Base-by-base conservation (phyloP, 1,140 invertebrate genomes). In the Panagrolaimus sp. region DNA sequence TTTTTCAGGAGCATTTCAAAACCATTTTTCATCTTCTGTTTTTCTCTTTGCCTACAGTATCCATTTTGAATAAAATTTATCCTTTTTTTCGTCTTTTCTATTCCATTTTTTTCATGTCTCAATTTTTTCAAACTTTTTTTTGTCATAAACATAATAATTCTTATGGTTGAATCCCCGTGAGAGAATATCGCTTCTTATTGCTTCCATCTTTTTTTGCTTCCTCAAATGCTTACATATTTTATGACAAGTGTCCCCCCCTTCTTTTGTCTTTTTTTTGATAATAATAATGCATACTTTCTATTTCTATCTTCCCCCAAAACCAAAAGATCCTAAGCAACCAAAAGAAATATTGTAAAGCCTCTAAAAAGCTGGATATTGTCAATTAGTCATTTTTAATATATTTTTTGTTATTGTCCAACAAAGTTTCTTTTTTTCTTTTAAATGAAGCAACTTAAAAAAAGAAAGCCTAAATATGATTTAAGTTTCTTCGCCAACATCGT, bases 331-430 rank as follows among this genome's bases (percentile, higher is more conserved):
- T n/a, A 58, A 38, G 32, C 32, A 58, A 28, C 28, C 52, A 12
- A 21, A 14, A 58, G 14, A 58, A n/a, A n/a, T 21, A 21, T 26
- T 28, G 52, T 21, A 28, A 58, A 26, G 52, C 52, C 52, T 58
- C 28, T 28, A 21, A 28, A 28, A 21, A 58, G 17, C 14, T 1
- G 10, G 21, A 58, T 26, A 58, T 58, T 58, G 52, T 58, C 52
- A 58, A 58, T 58, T 58, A 58, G 52, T 58, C 52, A 58, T 58
- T 58, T 58, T 58, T 58, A 58, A 58, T 58, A 58, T 58, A 26
- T 58, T 58, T 21, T 21, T 58, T 12, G 21, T 28, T 26, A 21
- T 28, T 21, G 52, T 12, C 21, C 52, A n/a, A 14, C 52, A 26
- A 48, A 15, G 47, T n/a, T 48, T 15, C 12, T 58, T n/a, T n/a